Percentiles rank a stretch among this genome's conserved stretches.
These are phyloP conservation scores for Drosophila sp. DNA, from an alignment of 1,140 invertebrate genomes.

Conservation along the genomic window DNA sequence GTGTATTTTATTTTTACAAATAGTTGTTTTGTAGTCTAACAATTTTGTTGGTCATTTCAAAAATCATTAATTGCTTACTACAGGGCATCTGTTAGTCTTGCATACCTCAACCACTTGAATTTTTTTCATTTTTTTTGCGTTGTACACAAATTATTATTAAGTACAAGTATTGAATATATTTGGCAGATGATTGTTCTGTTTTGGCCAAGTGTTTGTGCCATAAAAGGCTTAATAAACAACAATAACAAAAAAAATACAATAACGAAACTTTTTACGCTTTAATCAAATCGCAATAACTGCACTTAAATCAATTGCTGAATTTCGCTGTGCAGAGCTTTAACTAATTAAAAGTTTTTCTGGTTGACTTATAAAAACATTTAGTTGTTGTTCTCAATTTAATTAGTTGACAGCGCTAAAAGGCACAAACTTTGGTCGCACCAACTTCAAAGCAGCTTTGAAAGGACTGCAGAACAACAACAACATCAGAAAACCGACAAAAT, in stretches of 20 bases:
- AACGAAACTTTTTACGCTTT: constrained; percentile 40
- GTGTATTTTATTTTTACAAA: too few species aligned
- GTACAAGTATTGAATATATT: constrained; percentile 36
- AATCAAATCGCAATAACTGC: constrained; percentile 50
- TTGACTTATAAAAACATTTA: constrained; percentile 18
- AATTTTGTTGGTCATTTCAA: too few species aligned
- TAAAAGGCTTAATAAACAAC: constrained; percentile 33
- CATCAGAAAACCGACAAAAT: constrained; percentile 12
- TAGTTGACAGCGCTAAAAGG: constrained; percentile 40
- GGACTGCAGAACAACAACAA: not conserved
- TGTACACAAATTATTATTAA: constrained; percentile 42
- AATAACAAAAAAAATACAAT: constrained; percentile 1
- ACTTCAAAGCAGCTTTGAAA: constrained; percentile 52
- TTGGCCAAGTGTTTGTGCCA: constrained; percentile 48
- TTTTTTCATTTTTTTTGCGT: constrained; percentile 22
- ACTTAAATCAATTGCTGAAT: constrained; percentile 31
- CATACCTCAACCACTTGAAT: not conserved
- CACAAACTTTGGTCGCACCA: constrained; percentile 27
- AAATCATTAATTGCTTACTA: too few species aligned
- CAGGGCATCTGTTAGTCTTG: constrained; percentile 2
- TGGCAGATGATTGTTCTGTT: constrained; percentile 44
- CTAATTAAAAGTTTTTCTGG: constrained; percentile 47
- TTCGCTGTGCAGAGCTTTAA: constrained; percentile 20
- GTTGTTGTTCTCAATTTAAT: constrained; percentile 37
- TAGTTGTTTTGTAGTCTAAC: too few species aligned